Conservation (phyloP, 2,888 invertebrate genomes). For the Vesta saturnalis region DNA sequence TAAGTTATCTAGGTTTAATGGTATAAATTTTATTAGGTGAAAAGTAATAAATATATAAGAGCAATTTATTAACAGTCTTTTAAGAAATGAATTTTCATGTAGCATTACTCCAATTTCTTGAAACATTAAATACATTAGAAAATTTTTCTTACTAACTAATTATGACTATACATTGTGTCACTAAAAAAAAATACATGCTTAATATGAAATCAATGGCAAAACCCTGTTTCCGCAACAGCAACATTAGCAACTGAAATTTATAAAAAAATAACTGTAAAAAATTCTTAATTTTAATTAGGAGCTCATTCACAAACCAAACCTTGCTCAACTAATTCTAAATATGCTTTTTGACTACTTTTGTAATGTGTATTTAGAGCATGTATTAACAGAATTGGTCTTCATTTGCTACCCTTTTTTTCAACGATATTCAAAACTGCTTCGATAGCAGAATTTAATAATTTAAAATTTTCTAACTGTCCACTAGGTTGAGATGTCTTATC, state of each 20-base stretch:
- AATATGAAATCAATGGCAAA: constrained; percentile 31
- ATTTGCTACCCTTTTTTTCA: constrained; percentile 49
- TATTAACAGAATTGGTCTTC: constrained; percentile 32
- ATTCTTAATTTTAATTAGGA: constrained; percentile 25
- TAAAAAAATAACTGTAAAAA: constrained; percentile 26
- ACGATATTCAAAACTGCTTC: constrained; percentile 59
- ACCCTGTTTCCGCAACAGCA: constrained; percentile 39
- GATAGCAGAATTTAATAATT: constrained; percentile 56
- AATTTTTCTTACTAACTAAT: constrained; percentile 33
- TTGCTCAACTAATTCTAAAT: constrained; percentile 9
- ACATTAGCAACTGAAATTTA: constrained; percentile 33
- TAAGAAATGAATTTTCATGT: constrained; percentile 37
- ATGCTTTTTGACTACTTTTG: constrained; percentile 24
- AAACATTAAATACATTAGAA: constrained; percentile 39
- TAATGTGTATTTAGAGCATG: constrained; percentile 22
- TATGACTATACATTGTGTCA: constrained; percentile 35
- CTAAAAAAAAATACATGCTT: constrained; percentile 30
- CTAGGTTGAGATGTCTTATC: constrained; percentile 47
- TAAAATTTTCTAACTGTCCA: constrained; percentile 54
- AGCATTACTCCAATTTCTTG: constrained; percentile 35
- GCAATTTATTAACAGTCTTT: constrained; percentile 47
- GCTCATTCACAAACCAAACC: constrained; percentile 27
- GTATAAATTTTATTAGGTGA: neutral
- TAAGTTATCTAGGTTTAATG: no score
- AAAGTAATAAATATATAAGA: constrained; percentile 38